phyloP scores from a whole-genome alignment of 2,888 invertebrate genomes.

The Prosopocoilus inquinatus region DNA sequence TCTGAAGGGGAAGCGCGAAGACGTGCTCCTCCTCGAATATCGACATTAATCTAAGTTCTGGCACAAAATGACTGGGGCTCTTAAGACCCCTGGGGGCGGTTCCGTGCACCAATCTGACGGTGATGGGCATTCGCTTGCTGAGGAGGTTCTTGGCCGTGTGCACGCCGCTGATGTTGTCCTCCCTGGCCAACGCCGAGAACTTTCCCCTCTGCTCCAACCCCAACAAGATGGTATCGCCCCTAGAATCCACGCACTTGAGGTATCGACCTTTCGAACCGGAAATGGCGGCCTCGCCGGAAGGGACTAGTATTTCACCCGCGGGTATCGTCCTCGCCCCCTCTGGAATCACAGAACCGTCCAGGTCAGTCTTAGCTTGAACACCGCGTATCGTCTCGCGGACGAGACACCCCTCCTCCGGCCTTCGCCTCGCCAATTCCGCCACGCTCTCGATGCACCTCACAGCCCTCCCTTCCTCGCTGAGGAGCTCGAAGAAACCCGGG shows the following conservation, averaged over 20 bases:
- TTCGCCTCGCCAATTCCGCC: conserved; percentile 73
- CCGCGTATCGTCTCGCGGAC: conserved; percentile 77
- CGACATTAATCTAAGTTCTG: conserved; percentile 78
- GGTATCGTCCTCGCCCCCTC: conserved; percentile 73
- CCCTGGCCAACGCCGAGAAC: conserved; percentile 89
- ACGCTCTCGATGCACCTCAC: conserved; percentile 82
- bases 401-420: conserved; percentile 72
- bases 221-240: conserved; percentile 79
- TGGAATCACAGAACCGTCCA: conserved; percentile 61
- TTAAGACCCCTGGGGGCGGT: conserved; percentile 82
- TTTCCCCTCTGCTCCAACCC: conserved; percentile 85
- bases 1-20: conserved; percentile 79
- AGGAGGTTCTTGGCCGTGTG: conserved; percentile 87
- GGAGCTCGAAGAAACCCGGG: conserved; percentile 88
- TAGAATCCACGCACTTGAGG: conserved; percentile 81
- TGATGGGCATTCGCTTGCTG: conserved; percentile 86
- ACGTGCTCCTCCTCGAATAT: conserved; percentile 85
- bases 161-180: conserved; percentile 92
- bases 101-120: conserved; percentile 89
- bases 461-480: conserved; percentile 91
- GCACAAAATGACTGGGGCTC: conserved; percentile 77
- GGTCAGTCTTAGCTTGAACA: conserved; percentile 61
- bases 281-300: conserved; percentile 68
- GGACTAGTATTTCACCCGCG: conserved; percentile 81
- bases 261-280: conserved; percentile 73